Evolutionary conservation across 2,888 invertebrate genomes (phyloP), one percentile per base, ranked within the genome.

Genomic region (Diplolepis rosae): DNA sequence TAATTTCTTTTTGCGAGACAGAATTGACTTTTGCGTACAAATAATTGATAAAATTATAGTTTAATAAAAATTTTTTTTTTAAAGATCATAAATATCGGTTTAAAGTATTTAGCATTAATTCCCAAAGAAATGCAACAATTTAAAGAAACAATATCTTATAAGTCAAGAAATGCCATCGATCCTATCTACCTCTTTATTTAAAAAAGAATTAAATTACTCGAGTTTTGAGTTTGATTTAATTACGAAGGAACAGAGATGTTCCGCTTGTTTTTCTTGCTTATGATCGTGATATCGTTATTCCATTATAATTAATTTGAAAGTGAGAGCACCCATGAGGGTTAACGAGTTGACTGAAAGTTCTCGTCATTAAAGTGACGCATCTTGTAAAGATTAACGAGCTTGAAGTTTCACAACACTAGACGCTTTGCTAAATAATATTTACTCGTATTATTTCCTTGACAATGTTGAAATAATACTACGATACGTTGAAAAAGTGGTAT

Each of bases 271-370:
- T 15, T 45, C 45, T 48, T 48, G 48, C 48, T 48, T 48, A 48
- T 48, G 35, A 13, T 85, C 81, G 83, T 81, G 79, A 80, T 82
- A 83, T 86, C 86, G 81, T 86, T 85, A 85, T 84, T 85, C 85
- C 84, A 85, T 85, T 86, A 85, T 80, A 81, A 84, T 84, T 86
- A 84, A 86, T 86, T 86, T 83, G 82, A 83, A 82, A 82, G 82
- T 82, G 80, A 78, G 82, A 79, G 77, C 80, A 77, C 76, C n/a
- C 24, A 22, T 32, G 22, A 24, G 39, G 66, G 76, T 76, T 80
- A 82, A 39, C 15, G 15, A 82, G 77, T 83, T n/a, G 82, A 82
- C 77, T 79, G 79, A 80, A 79, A 75, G 78, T 79, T 81, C 77
- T 76, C 79, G 83, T 85, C 83, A 84, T 85, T 86, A 85, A 79